Conservation (phyloP, 2,888 invertebrate species). For the Hyles lineata region DNA sequence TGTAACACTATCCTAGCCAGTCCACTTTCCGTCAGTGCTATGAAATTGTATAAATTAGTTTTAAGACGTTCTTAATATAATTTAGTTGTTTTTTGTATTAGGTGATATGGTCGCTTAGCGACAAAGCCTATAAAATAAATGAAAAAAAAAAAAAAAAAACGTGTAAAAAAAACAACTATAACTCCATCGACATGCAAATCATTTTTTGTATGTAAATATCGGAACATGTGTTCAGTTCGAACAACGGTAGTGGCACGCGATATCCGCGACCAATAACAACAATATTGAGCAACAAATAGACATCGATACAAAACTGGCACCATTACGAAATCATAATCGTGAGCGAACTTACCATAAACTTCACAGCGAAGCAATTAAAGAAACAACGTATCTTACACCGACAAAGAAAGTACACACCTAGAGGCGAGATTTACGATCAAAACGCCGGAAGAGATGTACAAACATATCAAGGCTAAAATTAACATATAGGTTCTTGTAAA, state of each 20-base stretch:
- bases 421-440: conserved; percentile 63
- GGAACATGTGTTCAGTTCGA: conserved; percentile 36
- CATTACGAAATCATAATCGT: conserved; percentile 43
- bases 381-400: conserved; percentile 42
- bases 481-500: conserved; percentile 48
- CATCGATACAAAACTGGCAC: conserved; percentile 40
- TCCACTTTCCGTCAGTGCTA: too few species aligned
- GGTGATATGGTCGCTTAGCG: too few species aligned
- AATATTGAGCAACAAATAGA: conserved; percentile 49
- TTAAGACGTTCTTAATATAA: too few species aligned
- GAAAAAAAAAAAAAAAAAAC: too few species aligned
- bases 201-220: conserved; percentile 44
- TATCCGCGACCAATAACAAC: conserved; percentile 51
- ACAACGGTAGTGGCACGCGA: conserved; percentile 34
- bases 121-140: too few species aligned
- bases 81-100: too few species aligned
- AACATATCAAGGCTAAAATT: conserved; percentile 69
- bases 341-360: conserved; percentile 35
- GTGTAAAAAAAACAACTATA: conserved; percentile 11
- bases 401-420: conserved; percentile 56
- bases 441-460: conserved; percentile 67
- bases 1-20: too few species aligned
- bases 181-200: background rate
- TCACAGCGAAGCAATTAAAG: conserved; percentile 37
- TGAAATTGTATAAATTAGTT: too few species aligned